phyloP scores from a whole-genome alignment of 37 sponge, comb jelly and placozoan genomes.

The Oopsacas minuta region DNA sequence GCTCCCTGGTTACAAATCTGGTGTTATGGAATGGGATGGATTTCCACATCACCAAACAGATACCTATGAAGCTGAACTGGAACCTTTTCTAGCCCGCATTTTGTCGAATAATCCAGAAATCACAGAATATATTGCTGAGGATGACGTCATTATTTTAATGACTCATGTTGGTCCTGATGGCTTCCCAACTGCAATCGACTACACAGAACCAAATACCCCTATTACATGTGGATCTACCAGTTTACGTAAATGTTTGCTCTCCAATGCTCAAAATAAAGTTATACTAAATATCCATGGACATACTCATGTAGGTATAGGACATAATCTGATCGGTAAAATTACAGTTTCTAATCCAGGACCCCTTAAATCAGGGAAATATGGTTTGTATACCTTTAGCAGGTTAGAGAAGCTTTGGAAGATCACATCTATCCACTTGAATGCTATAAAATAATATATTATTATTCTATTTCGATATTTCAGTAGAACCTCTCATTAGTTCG shows the following conservation, averaged over 20 bases:
- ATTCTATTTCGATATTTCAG: neutral
- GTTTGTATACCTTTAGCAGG: neutral
- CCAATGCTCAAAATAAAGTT: constrained; percentile 33
- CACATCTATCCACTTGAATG: neutral
- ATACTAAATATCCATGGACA: constrained; percentile 72
- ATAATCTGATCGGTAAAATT: constrained; percentile 32
- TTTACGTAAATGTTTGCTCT: neutral
- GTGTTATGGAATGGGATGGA: neutral
- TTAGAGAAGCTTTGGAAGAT: neutral
- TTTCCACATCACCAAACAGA: constrained; percentile 49
- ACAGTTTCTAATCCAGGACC: constrained; percentile 60
- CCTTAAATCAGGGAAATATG: constrained; percentile 19
- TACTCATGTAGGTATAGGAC: constrained; percentile 44
- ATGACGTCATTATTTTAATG: constrained; percentile 64
- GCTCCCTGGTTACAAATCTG: constrained; percentile 48
- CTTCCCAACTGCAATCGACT: constrained; percentile 27
- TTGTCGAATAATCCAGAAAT: neutral
- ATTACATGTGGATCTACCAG: neutral
- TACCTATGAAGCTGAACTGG: constrained; percentile 29
- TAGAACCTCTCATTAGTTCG: neutral
- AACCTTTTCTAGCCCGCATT: constrained; percentile 28
- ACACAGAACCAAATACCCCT: neutral
- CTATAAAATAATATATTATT: neutral
- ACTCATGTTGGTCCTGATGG: constrained; percentile 62
- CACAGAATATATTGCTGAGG: neutral